These are phyloP conservation scores for Corapipo altera DNA, from an alignment of 2,113 vertebrate species.

Conservation along the genomic window DNA sequence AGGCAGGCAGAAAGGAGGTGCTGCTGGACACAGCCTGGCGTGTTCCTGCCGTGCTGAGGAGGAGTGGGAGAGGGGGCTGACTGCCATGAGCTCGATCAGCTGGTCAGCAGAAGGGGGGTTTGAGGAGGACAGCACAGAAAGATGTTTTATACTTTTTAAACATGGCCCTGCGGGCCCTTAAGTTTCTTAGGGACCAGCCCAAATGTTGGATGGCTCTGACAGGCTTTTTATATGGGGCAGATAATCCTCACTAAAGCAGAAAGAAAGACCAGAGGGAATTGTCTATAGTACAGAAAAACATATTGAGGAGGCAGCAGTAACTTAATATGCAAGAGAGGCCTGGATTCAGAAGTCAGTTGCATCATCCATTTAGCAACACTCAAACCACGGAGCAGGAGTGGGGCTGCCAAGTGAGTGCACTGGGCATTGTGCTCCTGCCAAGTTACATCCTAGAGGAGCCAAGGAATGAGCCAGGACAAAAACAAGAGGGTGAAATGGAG, in stretches of 20 bases:
- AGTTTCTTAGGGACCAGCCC: background rate
- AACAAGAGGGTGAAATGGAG: conserved; percentile 4
- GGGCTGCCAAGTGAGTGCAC: conserved; percentile 30
- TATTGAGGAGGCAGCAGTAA: conserved; percentile 39
- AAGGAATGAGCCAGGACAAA: conserved; percentile 27
- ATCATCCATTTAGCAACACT: conserved; percentile 57
- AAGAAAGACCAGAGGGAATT: background rate
- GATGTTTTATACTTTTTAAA: background rate
- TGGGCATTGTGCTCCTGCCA: conserved; percentile 45
- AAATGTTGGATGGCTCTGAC: conserved; percentile 10
- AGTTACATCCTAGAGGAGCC: conserved; percentile 2
- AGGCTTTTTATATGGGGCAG: background rate
- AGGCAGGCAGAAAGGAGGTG: background rate
- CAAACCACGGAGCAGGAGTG: conserved; percentile 1
- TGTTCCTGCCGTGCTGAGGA: background rate
- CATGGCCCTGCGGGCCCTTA: background rate
- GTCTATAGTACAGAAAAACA: conserved; percentile 14
- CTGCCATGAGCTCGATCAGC: background rate
- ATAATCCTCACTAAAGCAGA: background rate
- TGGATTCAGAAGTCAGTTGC: conserved; percentile 40
- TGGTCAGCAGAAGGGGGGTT: background rate
- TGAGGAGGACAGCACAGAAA: background rate
- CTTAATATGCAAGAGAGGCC: conserved; percentile 33
- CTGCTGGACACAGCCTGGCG: background rate
- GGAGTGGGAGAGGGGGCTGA: background rate